Evolutionary conservation across 1,140 invertebrate genomes (phyloP).

Genomic region (Drosophila suzukii): DNA sequence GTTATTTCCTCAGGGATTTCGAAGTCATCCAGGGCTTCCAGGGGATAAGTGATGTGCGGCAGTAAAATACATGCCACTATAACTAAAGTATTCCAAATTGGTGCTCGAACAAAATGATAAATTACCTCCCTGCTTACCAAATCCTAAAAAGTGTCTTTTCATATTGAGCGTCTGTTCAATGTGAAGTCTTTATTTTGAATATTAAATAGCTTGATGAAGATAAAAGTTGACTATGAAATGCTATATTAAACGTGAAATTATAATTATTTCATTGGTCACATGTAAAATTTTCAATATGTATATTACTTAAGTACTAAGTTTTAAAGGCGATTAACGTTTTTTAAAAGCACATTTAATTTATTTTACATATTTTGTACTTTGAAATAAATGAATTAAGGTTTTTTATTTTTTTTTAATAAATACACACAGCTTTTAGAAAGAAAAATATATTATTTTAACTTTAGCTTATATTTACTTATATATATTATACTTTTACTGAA

Average conservation of each 20-base stretch:
- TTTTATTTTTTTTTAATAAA: neutral
- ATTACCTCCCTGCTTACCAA: neutral
- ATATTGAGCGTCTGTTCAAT: neutral
- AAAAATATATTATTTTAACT: too few relatives aligned
- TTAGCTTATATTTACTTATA: too few relatives aligned
- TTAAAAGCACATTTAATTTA: too few relatives aligned
- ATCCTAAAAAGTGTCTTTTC: neutral
- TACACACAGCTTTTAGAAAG: neutral
- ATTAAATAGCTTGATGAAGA: neutral
- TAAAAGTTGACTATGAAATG: too few relatives aligned
- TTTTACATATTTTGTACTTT: too few relatives aligned
- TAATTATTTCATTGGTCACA: constrained; percentile 3
- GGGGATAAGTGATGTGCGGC: too few relatives aligned
- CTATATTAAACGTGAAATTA: neutral
- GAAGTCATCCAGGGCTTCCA: constrained; percentile 22
- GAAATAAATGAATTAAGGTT: too few relatives aligned
- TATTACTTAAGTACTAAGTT: too few relatives aligned
- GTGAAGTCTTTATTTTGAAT: neutral
- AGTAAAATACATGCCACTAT: neutral
- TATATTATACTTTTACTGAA: too few relatives aligned
- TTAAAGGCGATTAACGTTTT: too few relatives aligned
- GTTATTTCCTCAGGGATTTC: constrained; percentile 35
- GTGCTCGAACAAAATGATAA: neutral
- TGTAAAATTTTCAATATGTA: too few relatives aligned
- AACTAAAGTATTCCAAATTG: neutral